Base-by-base conservation (phyloP, 92 coral and sea anemone genomes). In the Anthopleura xanthogrammica region DNA sequence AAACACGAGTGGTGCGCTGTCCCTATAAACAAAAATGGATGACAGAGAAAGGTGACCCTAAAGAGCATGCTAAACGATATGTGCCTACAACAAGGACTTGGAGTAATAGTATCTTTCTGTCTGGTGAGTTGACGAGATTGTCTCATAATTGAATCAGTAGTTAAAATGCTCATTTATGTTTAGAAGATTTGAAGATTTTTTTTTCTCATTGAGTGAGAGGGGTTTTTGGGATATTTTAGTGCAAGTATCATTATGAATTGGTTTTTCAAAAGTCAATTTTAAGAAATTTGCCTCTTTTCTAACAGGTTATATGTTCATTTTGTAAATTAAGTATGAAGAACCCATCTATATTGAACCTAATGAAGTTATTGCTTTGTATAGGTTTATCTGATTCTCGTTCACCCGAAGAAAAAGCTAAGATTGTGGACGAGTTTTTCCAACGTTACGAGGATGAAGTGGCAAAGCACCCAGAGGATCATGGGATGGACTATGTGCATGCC, bases 401-500 rank as follows among this genome's bases (percentile, higher is more conserved):
- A 12, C 24, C 77, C 66, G 82, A 87, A 56, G 91, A 88, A 80
- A 93, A 93, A 72, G 86, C 56, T 4, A 77, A 83, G 29, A 91
- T 93, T 48, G 94, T 93, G 16, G 94, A 93, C 40, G 89, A 88
- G 76, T 86, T 93, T 52, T 93, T 90, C 57, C 66, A 83, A n/a
- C 92, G 92, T n/a, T 93, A 90, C 72, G 91, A 93, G 76, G 86
- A 64, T 22, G 83, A 73, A 41, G 91, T 93, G 46, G 90, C 90
- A 43, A 70, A 77, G 72, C 70, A 77, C 66, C 97, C 97, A 2
- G 88, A 88, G 75, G 85, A 90, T 66, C 92, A 93, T 79, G 97
- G 89, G 77, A 79, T 88, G 91, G 92, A 93, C 77, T 88, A 88
- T 46, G 92, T 93, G 11, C 91, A 90, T 62, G 93, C 93, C 72